Base-by-base conservation (phyloP, 2,797 vertebrate species). In the Bucorvus abyssinicus region DNA sequence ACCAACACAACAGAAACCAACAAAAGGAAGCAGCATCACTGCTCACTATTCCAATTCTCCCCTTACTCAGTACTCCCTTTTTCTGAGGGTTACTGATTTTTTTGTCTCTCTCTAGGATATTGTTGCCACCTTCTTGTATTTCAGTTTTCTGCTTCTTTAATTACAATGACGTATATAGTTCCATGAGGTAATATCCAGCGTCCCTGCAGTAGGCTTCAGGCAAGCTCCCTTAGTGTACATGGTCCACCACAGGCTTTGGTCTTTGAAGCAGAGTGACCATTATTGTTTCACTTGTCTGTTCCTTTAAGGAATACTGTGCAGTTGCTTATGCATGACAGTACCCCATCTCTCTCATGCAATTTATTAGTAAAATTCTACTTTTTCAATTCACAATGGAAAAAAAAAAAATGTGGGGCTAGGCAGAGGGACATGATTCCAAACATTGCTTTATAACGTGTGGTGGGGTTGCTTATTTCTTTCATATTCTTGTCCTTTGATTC, bases 381-480 rank as follows among this genome's bases (percentile, higher is more conserved):
- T 65, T 80, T 26, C 68, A n/a, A n/a, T n/a, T n/a, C n/a, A n/a
- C n/a, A n/a, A n/a, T n/a, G n/a, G n/a, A n/a, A n/a, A 42, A 38
- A 53, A 67, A 65, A 52, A 49, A 64, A 20, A n/a, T 12, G 7
- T 22, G 9, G 10, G 50, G 34, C 44, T 80, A 53, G 29, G 53
- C n/a, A 74, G 29, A 73, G 15, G 67, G 20, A 29, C 24, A 47
- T 55, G 5, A 82, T 65, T 65, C 10, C 6, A 9, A 70, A 36
- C 0, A 42, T 30, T 84, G 69, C 13, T 76, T 68, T 49, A 0
- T 59, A 59, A 40, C 3, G 1, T 22, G 2, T 44, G 10, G 6
- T 49, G 9, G 9, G 4, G 6, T 75, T n/a, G 4, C 36, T 67
- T 53, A 34, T 27, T 84, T 69, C 30, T 56, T 77, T 86, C 32